Evolutionary conservation across 2,797 vertebrate genomes (phyloP).

Genomic region (Coilia nasus): DNA sequence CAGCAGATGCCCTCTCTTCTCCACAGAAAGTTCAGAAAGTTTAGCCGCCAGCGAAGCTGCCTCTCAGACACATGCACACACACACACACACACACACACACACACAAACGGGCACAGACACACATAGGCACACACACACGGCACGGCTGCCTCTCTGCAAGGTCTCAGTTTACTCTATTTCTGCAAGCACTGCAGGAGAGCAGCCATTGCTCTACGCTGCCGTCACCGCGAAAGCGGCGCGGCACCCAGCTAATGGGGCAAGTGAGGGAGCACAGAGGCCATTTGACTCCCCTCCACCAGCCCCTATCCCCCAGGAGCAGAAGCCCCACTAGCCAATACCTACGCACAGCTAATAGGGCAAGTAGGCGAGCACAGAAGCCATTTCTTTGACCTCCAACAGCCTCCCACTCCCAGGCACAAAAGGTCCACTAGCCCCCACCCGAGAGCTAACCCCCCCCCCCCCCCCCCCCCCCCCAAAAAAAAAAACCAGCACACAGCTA

Average conservation of each 20-base stretch:
- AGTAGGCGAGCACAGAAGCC: too few relatives aligned
- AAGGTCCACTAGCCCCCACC: too few relatives aligned
- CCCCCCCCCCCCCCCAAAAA: too few relatives aligned
- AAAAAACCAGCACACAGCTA: too few relatives aligned
- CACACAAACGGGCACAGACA: too few relatives aligned
- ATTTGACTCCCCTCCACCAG: background rate
- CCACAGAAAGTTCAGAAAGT: background rate
- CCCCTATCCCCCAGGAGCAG: background rate
- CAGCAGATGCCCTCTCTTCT: background rate
- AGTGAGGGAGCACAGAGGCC: background rate
- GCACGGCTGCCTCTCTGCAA: background rate
- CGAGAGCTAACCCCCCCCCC: too few relatives aligned
- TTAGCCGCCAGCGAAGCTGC: background rate
- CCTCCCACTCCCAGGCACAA: too few relatives aligned
- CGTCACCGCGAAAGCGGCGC: background rate
- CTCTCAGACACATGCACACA: background rate
- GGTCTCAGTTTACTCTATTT: background rate
- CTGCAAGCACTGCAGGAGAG: background rate
- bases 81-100: too few relatives aligned
- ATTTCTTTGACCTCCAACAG: too few relatives aligned
- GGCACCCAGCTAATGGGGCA: background rate
- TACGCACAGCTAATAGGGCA: too few relatives aligned
- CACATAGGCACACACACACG: too few relatives aligned
- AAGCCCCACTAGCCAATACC: too few relatives aligned
- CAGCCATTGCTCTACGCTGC: background rate